Base-by-base conservation (phyloP, 2,888 invertebrate genomes). In the Enchytraeus crypticus region DNA sequence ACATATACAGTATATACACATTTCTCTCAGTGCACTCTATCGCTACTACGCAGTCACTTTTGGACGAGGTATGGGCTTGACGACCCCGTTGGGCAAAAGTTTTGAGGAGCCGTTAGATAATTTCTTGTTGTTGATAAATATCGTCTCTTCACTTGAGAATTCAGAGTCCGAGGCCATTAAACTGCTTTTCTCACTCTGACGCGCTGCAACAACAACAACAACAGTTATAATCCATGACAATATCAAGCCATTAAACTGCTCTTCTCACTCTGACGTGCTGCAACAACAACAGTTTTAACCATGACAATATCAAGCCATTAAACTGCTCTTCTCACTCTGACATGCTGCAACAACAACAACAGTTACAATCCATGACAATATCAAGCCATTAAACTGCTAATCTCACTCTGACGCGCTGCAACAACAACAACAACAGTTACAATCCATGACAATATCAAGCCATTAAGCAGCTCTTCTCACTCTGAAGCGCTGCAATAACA, bases 161-260 rank as follows among this genome's bases (percentile, higher is more conserved):
- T 77, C 77, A 0, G 76, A 75, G 57, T 76, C 76, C 0, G 76
- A 76, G 54, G 74, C 71, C 74, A 75, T 74, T n/a, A 76, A 68
- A 59, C 75, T 77, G 66, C 74, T 75, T 64, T 73, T 73, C 64
- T 76, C 74, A 26, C 70, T 70, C 66, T 74, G 74, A 51, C 71
- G 73, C 72, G 34, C 45, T 61, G 46, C 3, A 27, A 27, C 33
- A 27, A 45, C 18, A 21, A 11, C 11, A 14, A 46, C 5, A 53
- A n/a, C 29, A 54, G 23, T 18, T 53, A 21, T 30, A 46, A 26
- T 4, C 46, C 29, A 5, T 21, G 11, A 14, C 18, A 57, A 21
- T 18, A 49, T 8, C 23, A 29, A 57, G 5, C 11, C 57, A 30
- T 18, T 8, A 5, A 49, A 57, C 26, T 18, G 5, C 11, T 8